These are phyloP conservation scores for Virgularia gustaviana DNA, from an alignment of 92 coral and sea anemone species.

Conservation along the genomic window DNA sequence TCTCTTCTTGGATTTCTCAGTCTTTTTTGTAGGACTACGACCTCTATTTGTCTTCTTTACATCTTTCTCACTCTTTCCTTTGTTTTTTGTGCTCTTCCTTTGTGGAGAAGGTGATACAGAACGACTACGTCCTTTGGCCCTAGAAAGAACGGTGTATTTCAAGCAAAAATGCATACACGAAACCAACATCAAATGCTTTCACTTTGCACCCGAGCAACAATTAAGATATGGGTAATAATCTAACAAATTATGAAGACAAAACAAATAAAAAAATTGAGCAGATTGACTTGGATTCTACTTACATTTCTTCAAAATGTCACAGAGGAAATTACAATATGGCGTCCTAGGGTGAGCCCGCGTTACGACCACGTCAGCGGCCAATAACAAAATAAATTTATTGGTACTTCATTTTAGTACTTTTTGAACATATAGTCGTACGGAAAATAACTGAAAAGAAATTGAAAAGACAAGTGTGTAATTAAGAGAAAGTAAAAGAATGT, in stretches of 20 bases:
- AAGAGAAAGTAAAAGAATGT: too few relatives aligned
- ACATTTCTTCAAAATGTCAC: constrained; percentile 1
- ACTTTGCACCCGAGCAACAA: not conserved
- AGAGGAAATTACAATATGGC: constrained; percentile 11
- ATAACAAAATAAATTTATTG: constrained; percentile 51
- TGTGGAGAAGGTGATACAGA: constrained; percentile 67
- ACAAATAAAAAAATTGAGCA: not conserved
- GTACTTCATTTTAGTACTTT: not conserved
- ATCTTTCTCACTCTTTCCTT: constrained; percentile 63
- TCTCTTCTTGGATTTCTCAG: constrained; percentile 49
- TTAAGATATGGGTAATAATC: not conserved
- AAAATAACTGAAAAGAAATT: too few relatives aligned
- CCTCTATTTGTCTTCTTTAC: constrained; percentile 65
- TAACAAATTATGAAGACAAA: not conserved
- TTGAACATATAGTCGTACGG: too few relatives aligned
- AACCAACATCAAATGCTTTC: not conserved
- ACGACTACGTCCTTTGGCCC: constrained; percentile 30
- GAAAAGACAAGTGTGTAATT: too few relatives aligned
- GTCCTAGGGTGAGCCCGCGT: constrained; percentile 15
- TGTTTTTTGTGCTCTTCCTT: constrained; percentile 63
- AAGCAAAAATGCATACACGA: not conserved
- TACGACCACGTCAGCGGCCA: constrained; percentile 75
- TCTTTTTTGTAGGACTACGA: constrained; percentile 83
- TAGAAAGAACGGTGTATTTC: not conserved
- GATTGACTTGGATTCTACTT: constrained; percentile 37